Base-by-base conservation (phyloP, 2,888 invertebrate species). In the Cyclophora punctaria region DNA sequence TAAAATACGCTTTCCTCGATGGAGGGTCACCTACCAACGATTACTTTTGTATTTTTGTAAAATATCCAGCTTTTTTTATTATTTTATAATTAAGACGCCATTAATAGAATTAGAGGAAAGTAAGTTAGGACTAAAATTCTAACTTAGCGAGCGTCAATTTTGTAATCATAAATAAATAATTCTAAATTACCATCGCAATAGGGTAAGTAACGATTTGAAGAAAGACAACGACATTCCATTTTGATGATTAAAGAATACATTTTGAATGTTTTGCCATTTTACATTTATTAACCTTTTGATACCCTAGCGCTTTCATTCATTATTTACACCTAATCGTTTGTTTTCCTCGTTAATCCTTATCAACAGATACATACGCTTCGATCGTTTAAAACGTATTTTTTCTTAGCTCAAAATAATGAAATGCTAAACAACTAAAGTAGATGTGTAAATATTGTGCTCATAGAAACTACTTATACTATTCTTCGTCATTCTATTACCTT, bases 1-100 rank as follows among this genome's bases (percentile, higher is more conserved):
- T 78, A 73, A 37, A 81, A 77, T 74, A 74, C 78, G 77, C 80
- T 80, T 78, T 74, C 77, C 78, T 75, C 73, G 59, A 62, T 66
- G 69, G 71, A 71, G 73, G 72, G 67, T 69, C 66, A 75, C 75
- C 69, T 69, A 75, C 78, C 78, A 69, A 75, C 68, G 64, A 77
- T 83, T 82, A 59, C 60, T 80, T 83, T 82, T 77, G 73, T 79
- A 79, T 73, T 79, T 80, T 78, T 77, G 77, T 80, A 78, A 73
- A 69, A 62, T 66, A 70, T 71, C 75, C 76, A 69, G 78, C 77
- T 80, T 78, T 60, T 37, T 78, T 76, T 71, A 57, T 78, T 77
- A 53, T 66, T 66, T 77, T 70, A 62, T 64, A 62, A 64, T 69
- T 73, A 71, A 66, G 69, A 69, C 67, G 75, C 74, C 67, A 57